Conservation (phyloP, 2,797 vertebrate species). For the Pygocentrus nattereri region DNA sequence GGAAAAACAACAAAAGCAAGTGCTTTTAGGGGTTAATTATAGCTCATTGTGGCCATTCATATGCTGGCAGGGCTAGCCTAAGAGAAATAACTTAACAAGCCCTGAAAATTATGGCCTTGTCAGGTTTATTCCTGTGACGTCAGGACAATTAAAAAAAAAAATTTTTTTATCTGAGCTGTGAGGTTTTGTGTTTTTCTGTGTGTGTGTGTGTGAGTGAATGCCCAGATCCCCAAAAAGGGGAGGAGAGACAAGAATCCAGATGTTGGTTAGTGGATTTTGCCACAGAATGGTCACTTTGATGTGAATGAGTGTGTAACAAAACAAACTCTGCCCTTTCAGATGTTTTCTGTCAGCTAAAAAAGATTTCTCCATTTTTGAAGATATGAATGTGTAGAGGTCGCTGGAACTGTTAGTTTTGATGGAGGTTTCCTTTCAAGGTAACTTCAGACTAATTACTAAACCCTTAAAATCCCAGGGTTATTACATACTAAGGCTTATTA, state of each 20-base stretch:
- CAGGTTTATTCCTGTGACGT: slow-evolving; percentile 30
- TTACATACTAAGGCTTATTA: too few relatives aligned
- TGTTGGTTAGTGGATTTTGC: slow-evolving; percentile 2
- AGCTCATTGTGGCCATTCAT: slow-evolving; percentile 32
- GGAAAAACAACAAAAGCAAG: slow-evolving; percentile 25
- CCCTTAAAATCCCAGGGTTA: too few relatives aligned
- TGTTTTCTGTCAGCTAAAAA: slow-evolving; percentile 16
- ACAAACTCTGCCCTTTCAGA: background rate
- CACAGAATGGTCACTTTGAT: slow-evolving; percentile 14
- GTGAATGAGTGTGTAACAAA: background rate
- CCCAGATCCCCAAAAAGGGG: background rate
- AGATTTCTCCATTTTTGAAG: slow-evolving; percentile 17
- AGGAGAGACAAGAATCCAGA: background rate
- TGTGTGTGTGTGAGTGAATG: background rate
- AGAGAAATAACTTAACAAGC: slow-evolving; percentile 18
- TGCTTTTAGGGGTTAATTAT: slow-evolving; percentile 46
- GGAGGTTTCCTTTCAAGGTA: background rate
- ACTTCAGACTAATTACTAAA: background rate
- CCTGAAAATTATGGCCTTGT: slow-evolving; percentile 13
- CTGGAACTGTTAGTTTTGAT: slow-evolving; percentile 1
- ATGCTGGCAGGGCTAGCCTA: background rate
- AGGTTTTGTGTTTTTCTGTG: background rate
- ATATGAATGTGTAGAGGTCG: background rate
- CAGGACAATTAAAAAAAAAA: background rate
- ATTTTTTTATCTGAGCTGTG: background rate